phyloP scores from a whole-genome alignment of 2,113 vertebrate genomes.

The Sylvia atricapilla region DNA sequence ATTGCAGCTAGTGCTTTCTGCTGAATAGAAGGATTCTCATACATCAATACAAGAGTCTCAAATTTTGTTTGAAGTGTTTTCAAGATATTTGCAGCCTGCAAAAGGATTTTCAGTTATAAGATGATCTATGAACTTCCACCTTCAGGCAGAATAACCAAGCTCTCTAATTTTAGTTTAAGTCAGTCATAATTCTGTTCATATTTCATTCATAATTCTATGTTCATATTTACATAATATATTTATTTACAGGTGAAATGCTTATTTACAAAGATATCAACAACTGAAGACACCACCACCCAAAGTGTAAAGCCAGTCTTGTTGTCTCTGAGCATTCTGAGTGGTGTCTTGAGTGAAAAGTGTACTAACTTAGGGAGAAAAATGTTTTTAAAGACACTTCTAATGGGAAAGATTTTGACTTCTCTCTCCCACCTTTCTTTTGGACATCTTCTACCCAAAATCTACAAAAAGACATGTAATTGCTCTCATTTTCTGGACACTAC shows the following conservation, averaged over 20 bases:
- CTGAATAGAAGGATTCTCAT: slow-evolving; percentile 85
- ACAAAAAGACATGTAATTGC: not conserved
- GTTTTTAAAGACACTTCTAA: not conserved
- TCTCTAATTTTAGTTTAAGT: not conserved
- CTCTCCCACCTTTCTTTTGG: not conserved
- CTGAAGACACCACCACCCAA: not conserved
- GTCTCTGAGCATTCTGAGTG: not conserved
- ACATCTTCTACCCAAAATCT: not conserved
- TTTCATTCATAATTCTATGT: not conserved
- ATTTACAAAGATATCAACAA: not conserved
- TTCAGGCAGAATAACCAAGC: not conserved
- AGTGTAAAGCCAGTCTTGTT: not conserved
- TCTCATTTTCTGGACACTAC: not conserved
- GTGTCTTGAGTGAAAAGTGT: not conserved
- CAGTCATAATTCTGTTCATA: not conserved
- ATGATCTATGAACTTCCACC: not conserved
- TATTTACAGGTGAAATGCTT: not conserved
- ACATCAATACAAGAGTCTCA: slow-evolving; percentile 82
- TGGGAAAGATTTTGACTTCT: not conserved
- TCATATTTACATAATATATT: not conserved
- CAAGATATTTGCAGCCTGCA: slow-evolving; percentile 72
- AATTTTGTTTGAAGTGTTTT: slow-evolving; percentile 84
- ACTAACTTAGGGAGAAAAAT: not conserved
- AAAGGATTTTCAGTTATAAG: slow-evolving; percentile 28
- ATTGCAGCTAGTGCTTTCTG: slow-evolving; percentile 81